Percentiles rank a stretch among this genome's conserved stretches.
Evolutionary conservation across 2,113 vertebrate species (phyloP).

Genomic region (Takifugu bimaculatus): DNA sequence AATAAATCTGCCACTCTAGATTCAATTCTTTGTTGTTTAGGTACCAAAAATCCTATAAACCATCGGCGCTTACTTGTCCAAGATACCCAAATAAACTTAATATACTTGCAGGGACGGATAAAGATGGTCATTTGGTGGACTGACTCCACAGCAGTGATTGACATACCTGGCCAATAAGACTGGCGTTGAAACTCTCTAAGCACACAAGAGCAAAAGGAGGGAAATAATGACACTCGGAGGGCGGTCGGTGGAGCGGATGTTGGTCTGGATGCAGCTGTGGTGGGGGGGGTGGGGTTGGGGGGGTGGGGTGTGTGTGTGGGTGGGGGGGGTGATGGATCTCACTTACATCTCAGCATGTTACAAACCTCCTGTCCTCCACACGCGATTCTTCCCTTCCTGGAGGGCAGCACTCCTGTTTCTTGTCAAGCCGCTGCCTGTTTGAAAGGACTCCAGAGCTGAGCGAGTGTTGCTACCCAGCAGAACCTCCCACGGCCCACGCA

Average conservation of each 20-base stretch:
- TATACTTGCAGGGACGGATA: slow-evolving; percentile 27
- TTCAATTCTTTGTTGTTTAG: too few species aligned
- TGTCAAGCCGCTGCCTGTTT: slow-evolving; percentile 39
- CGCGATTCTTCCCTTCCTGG: slow-evolving; percentile 32
- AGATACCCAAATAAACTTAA: too few species aligned
- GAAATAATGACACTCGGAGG: slow-evolving; percentile 25
- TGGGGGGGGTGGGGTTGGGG: slow-evolving; percentile 8
- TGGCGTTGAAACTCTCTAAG: slow-evolving; percentile 9
- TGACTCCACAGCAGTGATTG: too few species aligned
- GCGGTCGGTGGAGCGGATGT: slow-evolving; percentile 25
- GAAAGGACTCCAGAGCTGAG: slow-evolving; percentile 18
- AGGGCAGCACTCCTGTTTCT: slow-evolving; percentile 44
- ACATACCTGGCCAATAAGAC: slow-evolving; percentile 18
- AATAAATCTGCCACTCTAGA: too few species aligned
- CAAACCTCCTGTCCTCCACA: slow-evolving; percentile 41
- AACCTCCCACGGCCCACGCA: background rate
- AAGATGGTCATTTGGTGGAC: too few species aligned
- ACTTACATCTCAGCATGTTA: slow-evolving; percentile 31
- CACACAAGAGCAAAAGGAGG: slow-evolving; percentile 39
- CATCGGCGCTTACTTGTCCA: too few species aligned
- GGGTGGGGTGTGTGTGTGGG: slow-evolving; percentile 7
- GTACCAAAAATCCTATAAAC: too few species aligned
- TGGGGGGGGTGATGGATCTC: slow-evolving; percentile 28
- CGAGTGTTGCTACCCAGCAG: slow-evolving; percentile 4
- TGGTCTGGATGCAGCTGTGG: slow-evolving; percentile 25